Conservation (phyloP, 2,888 invertebrate species). For the Caenorhabditis sp. region DNA sequence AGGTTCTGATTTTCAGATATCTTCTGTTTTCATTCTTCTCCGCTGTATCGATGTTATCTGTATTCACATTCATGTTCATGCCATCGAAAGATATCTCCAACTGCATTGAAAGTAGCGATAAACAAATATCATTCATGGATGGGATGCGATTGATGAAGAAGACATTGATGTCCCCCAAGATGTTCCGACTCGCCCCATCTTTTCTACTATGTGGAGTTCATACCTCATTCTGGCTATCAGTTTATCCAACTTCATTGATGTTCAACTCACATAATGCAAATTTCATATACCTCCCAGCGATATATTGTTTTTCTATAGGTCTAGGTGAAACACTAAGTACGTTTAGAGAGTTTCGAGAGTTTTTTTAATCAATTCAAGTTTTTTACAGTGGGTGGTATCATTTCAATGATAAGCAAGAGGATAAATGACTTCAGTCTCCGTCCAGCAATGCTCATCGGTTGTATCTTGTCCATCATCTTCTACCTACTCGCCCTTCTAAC, state of each 20-base stretch:
- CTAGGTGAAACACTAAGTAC: conserved; percentile 48
- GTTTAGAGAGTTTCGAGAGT: no score
- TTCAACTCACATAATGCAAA: conserved; percentile 41
- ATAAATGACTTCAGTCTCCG: conserved; percentile 47
- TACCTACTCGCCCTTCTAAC: conserved; percentile 30
- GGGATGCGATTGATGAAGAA: conserved; percentile 14
- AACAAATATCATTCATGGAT: conserved; percentile 13
- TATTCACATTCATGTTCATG: conserved; percentile 38
- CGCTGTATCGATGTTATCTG: conserved; percentile 27
- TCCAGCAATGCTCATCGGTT: conserved; percentile 49
- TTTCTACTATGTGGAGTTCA: conserved; percentile 41
- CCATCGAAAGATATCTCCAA: conserved; percentile 43
- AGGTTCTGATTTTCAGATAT: conserved; percentile 12
- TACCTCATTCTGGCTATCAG: conserved; percentile 47
- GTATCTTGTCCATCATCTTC: conserved; percentile 7
- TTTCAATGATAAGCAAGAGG: conserved; percentile 38
- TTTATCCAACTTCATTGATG: conserved; percentile 51
- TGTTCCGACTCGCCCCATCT: conserved; percentile 35
- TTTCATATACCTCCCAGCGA: conserved; percentile 40
- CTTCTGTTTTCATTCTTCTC: conserved; percentile 38
- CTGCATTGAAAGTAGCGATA: conserved; percentile 38
- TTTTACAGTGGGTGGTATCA: conserved; percentile 47
- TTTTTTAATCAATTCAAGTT: no score
- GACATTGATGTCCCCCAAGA: conserved; percentile 21
- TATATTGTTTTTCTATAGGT: conserved; percentile 45